These are phyloP conservation scores for Littorina saxatilis DNA, from an alignment of 1,140 invertebrate species.

Conservation along the genomic window DNA sequence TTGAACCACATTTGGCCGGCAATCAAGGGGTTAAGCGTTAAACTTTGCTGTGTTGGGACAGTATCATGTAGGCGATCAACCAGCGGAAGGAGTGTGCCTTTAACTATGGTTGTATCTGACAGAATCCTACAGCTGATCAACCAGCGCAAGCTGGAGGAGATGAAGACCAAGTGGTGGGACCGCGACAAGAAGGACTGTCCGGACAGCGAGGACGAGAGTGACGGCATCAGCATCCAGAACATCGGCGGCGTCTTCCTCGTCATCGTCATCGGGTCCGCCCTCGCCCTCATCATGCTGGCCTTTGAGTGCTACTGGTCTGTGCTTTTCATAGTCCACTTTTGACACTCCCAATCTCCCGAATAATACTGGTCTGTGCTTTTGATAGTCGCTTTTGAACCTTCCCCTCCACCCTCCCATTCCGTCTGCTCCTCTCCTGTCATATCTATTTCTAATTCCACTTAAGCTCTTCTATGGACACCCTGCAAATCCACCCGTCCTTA, in stretches of 20 bases:
- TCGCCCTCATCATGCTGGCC: constrained; percentile 89
- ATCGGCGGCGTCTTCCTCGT: constrained; percentile 96
- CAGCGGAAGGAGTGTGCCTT: too few species aligned
- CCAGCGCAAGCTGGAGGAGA: constrained; percentile 91
- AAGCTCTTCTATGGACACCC: too few species aligned
- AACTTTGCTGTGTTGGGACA: too few species aligned
- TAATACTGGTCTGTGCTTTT: not conserved
- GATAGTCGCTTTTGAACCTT: not conserved
- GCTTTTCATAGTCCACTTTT: too few species aligned
- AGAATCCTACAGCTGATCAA: constrained; percentile 96
- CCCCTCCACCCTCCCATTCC: too few species aligned
- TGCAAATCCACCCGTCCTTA: too few species aligned
- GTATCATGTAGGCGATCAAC: too few species aligned
- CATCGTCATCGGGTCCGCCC: constrained; percentile 67
- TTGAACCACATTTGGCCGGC: too few species aligned
- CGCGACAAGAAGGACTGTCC: constrained; percentile 90
- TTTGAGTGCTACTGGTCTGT: constrained; percentile 89
- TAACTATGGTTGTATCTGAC: constrained; percentile 30
- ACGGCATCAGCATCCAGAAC: constrained; percentile 97
- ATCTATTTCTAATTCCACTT: too few species aligned
- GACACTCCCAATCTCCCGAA: not conserved
- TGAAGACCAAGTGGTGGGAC: constrained; percentile 98
- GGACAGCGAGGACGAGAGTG: constrained; percentile 92
- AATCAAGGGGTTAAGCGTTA: too few species aligned
- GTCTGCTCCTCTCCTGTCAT: too few species aligned